Conservation (phyloP, 1,140 invertebrate genomes). For the Drosophila truncata region DNA sequence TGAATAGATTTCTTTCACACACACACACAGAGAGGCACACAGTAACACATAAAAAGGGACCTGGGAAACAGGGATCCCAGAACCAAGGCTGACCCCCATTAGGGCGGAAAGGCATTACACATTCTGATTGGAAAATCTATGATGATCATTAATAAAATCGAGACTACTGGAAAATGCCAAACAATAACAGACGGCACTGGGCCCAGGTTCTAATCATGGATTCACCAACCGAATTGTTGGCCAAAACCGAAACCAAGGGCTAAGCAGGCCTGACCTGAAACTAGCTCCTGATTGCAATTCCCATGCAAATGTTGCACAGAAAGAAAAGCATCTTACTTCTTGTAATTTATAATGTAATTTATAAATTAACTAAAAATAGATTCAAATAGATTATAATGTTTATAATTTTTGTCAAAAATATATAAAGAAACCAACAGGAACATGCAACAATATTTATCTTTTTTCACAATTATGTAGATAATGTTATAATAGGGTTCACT, state of each 20-base stretch:
- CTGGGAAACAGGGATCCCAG: background rate
- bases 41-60: slow-evolving; percentile 34
- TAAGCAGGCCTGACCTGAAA: background rate
- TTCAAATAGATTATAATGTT: background rate
- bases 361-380: background rate
- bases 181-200: slow-evolving; percentile 61
- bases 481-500: background rate
- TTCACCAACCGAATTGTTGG: slow-evolving; percentile 44
- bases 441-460: background rate
- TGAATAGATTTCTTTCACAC: slow-evolving; percentile 61
- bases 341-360: background rate
- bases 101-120: slow-evolving; percentile 59
- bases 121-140: slow-evolving; percentile 77
- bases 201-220: slow-evolving; percentile 58
- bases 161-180: slow-evolving; percentile 59
- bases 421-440: background rate
- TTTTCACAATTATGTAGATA: too few species aligned
- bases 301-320: slow-evolving; percentile 39
- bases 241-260: slow-evolving; percentile 29
- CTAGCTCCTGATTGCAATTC: slow-evolving; percentile 33
- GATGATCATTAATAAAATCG: slow-evolving; percentile 79
- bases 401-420: background rate
- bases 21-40: slow-evolving; percentile 20
- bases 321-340: background rate
- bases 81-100: slow-evolving; percentile 25